A percentile compares a stretch with the other conserved stretches of the same genome.
These are phyloP conservation scores for Esperia sulphurella DNA, from an alignment of 2,888 invertebrate species.

Conservation along the genomic window DNA sequence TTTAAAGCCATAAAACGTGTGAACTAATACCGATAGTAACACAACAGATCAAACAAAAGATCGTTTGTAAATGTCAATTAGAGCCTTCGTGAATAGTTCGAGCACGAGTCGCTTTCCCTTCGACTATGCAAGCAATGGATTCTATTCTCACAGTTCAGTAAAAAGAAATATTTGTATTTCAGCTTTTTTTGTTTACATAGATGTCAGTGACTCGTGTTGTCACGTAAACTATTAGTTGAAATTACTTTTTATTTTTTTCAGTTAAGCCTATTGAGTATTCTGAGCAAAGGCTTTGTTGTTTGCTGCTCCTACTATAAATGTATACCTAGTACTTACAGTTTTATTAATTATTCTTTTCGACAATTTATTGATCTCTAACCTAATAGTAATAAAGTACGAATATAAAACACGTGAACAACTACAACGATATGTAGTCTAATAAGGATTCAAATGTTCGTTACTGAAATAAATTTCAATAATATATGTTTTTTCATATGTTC, in stretches of 20 bases:
- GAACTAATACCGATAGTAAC: slow-evolving; percentile 26
- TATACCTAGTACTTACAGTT: too few relatives aligned
- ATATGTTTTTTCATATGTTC: too few relatives aligned
- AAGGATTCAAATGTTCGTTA: too few relatives aligned
- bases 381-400: too few relatives aligned
- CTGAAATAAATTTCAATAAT: too few relatives aligned
- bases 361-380: too few relatives aligned
- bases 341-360: too few relatives aligned
- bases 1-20: slow-evolving; percentile 19
- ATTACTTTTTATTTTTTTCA: neutral
- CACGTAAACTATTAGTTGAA: neutral
- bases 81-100: slow-evolving; percentile 22
- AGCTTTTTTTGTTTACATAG: slow-evolving; percentile 1
- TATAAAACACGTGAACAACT: too few relatives aligned
- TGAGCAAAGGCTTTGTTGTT: too few relatives aligned
- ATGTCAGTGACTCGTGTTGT: neutral
- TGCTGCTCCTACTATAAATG: too few relatives aligned
- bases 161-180: slow-evolving; percentile 19
- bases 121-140: slow-evolving; percentile 16
- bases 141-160: slow-evolving; percentile 16
- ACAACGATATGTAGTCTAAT: too few relatives aligned
- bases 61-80: slow-evolving; percentile 59
- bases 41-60: slow-evolving; percentile 45
- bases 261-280: neutral
- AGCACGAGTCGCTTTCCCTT: slow-evolving; percentile 36